Percentiles rank a stretch among this genome's conserved stretches.
phyloP scores from a whole-genome alignment of 1,140 invertebrate genomes.

The Bombus balteatus region DNA sequence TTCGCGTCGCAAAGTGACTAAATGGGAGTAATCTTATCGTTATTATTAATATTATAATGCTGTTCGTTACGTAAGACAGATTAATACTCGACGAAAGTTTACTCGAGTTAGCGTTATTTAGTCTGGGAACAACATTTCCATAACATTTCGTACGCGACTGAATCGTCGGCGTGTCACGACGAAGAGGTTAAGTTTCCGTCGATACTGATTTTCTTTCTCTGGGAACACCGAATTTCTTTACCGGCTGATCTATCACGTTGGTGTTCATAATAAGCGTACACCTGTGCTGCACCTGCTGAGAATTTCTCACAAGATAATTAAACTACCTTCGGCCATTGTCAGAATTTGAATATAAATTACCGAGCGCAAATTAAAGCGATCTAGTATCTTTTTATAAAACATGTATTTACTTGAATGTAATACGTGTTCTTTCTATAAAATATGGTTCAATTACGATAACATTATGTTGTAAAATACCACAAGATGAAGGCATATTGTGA shows the following conservation, averaged over 20 bases:
- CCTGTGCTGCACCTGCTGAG: constrained; percentile 41
- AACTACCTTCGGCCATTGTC: neutral
- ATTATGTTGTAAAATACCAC: neutral
- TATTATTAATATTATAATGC: constrained; percentile 16
- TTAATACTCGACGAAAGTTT: neutral
- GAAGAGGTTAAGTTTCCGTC: constrained; percentile 46
- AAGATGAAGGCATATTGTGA: neutral
- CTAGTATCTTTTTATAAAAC: neutral
- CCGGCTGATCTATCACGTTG: constrained; percentile 16
- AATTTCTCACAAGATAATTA: constrained; percentile 10
- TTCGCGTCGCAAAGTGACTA: constrained; percentile 20
- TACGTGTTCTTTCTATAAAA: neutral
- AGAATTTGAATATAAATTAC: neutral
- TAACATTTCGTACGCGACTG: neutral
- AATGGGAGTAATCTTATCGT: constrained; percentile 53
- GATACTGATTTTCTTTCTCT: constrained; percentile 13
- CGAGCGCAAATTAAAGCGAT: neutral
- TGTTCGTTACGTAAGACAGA: constrained; percentile 34
- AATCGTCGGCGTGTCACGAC: neutral
- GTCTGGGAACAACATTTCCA: neutral
- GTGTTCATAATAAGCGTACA: neutral
- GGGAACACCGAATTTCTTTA: constrained; percentile 23
- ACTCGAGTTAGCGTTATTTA: neutral
- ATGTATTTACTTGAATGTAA: neutral
- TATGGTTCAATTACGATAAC: no score